Evolutionary conservation across 2,888 invertebrate species (phyloP).

Genomic region (Metalampra italica): DNA sequence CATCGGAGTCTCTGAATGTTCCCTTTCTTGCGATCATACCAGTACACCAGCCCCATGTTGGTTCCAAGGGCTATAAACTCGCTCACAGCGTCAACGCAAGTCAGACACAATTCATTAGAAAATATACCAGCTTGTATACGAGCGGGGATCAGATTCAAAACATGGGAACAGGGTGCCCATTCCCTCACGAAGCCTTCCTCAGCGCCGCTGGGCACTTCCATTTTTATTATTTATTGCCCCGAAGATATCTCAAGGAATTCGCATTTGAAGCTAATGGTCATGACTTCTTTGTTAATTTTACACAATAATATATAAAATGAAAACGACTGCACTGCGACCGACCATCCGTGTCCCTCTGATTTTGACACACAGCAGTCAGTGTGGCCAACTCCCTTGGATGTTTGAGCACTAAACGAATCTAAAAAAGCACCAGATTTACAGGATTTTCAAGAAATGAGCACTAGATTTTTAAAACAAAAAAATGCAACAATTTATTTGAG

Average conservation of each 20-base stretch:
- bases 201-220: conserved; percentile 65
- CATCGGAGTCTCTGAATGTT: conserved; percentile 87
- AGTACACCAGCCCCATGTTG: conserved; percentile 91
- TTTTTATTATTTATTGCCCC: conserved; percentile 18
- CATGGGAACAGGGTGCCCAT: conserved; percentile 88
- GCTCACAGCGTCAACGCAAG: conserved; percentile 89
- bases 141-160: conserved; percentile 86
- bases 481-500: too few relatives aligned
- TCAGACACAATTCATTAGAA: conserved; percentile 85
- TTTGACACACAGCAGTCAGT: background rate
- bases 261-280: background rate
- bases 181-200: conserved; percentile 81
- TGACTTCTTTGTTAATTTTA: background rate
- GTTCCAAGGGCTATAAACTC: conserved; percentile 92
- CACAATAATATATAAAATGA: background rate
- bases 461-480: too few relatives aligned
- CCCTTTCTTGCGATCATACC: conserved; percentile 89
- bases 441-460: too few relatives aligned
- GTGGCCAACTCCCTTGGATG: too few relatives aligned
- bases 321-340: background rate
- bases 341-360: background rate
- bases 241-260: conserved; percentile 5
- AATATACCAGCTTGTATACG: conserved; percentile 87
- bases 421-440: too few relatives aligned
- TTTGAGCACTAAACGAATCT: too few relatives aligned